These are phyloP conservation scores for Argya squamiceps DNA, from an alignment of 2,797 vertebrate genomes.

Conservation along the genomic window DNA sequence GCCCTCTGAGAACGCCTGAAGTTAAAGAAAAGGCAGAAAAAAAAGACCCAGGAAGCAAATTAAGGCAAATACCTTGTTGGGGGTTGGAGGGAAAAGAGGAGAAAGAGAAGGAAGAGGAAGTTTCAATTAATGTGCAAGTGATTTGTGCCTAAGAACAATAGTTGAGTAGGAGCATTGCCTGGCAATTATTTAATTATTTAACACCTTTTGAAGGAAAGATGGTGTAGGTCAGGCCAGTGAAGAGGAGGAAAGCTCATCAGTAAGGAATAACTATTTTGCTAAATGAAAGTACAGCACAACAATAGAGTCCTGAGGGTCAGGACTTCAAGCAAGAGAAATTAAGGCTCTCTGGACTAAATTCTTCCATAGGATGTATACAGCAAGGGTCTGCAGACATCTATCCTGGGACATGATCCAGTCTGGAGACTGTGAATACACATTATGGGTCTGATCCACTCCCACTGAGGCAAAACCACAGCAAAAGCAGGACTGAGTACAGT, in stretches of 20 bases:
- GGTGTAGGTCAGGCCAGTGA: slow-evolving; percentile 11
- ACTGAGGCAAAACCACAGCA: neutral
- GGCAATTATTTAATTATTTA: slow-evolving; percentile 74
- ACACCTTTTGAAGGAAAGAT: slow-evolving; percentile 11
- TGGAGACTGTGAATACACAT: neutral
- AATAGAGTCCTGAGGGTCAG: neutral
- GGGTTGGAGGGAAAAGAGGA: slow-evolving; percentile 45
- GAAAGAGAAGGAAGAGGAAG: slow-evolving; percentile 58
- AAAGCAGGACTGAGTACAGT: neutral
- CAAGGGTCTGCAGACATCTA: neutral
- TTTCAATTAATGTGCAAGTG: slow-evolving; percentile 70
- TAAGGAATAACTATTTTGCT: slow-evolving; percentile 9
- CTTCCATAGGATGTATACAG: neutral
- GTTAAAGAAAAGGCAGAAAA: slow-evolving; percentile 34
- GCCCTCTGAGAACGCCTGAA: slow-evolving; percentile 77
- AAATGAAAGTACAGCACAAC: neutral
- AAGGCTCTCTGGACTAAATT: neutral
- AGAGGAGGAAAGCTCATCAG: slow-evolving; percentile 34
- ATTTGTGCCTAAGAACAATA: slow-evolving; percentile 73
- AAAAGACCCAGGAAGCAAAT: slow-evolving; percentile 72
- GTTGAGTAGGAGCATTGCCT: slow-evolving; percentile 31
- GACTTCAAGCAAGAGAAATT: neutral
- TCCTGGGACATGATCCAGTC: neutral
- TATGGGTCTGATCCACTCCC: neutral
- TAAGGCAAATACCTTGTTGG: slow-evolving; percentile 67